Conservation (phyloP, 2,797 vertebrate species). For the Hyperoplus immaculatus region DNA sequence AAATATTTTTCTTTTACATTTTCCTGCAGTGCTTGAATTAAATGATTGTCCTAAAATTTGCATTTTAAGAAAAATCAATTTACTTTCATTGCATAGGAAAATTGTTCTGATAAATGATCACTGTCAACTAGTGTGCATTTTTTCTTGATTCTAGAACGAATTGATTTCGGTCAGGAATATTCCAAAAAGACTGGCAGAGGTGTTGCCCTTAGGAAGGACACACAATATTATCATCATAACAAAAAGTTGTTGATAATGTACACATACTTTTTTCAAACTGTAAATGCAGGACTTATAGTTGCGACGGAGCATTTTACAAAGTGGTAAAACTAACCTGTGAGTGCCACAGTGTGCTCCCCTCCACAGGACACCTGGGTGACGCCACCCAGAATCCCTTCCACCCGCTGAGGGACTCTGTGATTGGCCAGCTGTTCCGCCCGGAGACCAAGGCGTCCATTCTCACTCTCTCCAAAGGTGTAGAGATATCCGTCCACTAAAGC, state of each 20-base stretch:
- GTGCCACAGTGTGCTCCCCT: conserved; percentile 90
- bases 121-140: too few species aligned
- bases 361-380: conserved; percentile 91
- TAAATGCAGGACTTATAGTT: conserved; percentile 1
- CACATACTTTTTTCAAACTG: background rate
- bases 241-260: background rate
- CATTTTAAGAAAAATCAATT: too few species aligned
- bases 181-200: too few species aligned
- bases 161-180: background rate
- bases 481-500: conserved; percentile 87
- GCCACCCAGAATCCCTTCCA: conserved; percentile 84
- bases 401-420: conserved; percentile 87
- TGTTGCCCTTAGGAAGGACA: background rate
- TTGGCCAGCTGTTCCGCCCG: conserved; percentile 84
- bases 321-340: conserved; percentile 85
- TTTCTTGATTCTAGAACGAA: background rate
- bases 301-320: background rate
- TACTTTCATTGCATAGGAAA: too few species aligned
- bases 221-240: too few species aligned
- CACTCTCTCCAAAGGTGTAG: conserved; percentile 90
- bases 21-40: too few species aligned
- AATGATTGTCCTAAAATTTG: too few species aligned
- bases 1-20: too few species aligned
- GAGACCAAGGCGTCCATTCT: conserved; percentile 89
- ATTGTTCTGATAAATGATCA: too few species aligned